A percentile compares a stretch with the other conserved stretches of the same genome.
phyloP scores from a whole-genome alignment of 2,113 vertebrate species.

The Microtus pennsylvanicus region DNA sequence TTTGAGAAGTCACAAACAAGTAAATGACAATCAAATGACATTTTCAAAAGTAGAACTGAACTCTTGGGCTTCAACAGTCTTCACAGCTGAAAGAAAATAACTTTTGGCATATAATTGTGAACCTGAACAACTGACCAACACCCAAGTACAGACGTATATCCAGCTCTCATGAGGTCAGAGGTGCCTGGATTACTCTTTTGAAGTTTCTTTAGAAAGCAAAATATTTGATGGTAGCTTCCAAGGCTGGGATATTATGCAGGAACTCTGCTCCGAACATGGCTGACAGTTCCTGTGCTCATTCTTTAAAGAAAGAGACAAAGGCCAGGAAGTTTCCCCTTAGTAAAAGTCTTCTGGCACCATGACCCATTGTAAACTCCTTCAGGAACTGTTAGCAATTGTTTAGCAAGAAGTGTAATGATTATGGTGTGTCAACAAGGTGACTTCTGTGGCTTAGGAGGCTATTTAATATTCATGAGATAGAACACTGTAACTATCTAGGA shows the following conservation, averaged over 20 bases:
- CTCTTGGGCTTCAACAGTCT: neutral
- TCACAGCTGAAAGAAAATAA: neutral
- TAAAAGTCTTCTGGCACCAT: neutral
- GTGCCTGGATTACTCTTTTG: neutral
- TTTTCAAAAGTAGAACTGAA: neutral
- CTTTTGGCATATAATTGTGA: neutral
- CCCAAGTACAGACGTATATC: too few species aligned
- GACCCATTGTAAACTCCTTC: neutral
- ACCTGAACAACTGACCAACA: neutral
- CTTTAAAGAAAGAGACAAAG: neutral
- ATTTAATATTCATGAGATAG: neutral
- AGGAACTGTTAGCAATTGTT: neutral
- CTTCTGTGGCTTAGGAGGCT: neutral
- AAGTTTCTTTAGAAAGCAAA: neutral
- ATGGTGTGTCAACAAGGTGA: neutral
- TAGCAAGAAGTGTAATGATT: neutral
- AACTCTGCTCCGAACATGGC: neutral
- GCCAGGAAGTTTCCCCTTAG: neutral
- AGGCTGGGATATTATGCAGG: neutral
- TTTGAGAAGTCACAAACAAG: neutral
- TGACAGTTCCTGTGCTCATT: neutral
- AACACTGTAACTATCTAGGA: neutral
- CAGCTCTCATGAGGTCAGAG: neutral
- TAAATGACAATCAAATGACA: neutral
- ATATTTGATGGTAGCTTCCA: neutral